Evolutionary conservation across 2,113 vertebrate species (phyloP).

Genomic region (Alexandromys fortis): DNA sequence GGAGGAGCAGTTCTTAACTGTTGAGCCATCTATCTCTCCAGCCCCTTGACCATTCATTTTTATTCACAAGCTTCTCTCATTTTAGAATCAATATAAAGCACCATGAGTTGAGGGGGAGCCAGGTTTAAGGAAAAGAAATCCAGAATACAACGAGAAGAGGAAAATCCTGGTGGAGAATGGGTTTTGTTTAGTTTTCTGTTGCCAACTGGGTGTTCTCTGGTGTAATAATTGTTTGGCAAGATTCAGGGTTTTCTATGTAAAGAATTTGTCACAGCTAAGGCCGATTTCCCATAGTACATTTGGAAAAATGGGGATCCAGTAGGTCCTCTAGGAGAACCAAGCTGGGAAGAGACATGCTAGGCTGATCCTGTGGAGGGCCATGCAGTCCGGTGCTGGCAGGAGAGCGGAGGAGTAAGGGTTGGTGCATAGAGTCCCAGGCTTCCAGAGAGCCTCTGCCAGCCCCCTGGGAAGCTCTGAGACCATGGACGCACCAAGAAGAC

Average conservation of each 20-base stretch:
- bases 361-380: neutral
- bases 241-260: neutral
- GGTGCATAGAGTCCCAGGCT: neutral
- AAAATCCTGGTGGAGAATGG: neutral
- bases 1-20: no score
- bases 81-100: neutral
- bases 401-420: neutral
- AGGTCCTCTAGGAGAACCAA: conserved; percentile 5
- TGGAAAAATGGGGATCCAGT: neutral
- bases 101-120: no score
- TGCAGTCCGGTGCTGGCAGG: neutral
- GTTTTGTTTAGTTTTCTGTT: conserved; percentile 5
- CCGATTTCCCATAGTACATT: neutral
- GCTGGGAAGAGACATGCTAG: neutral
- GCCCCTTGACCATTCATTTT: neutral
- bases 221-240: neutral
- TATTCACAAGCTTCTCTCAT: conserved; percentile 14
- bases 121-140: neutral
- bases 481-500: neutral
- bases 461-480: neutral
- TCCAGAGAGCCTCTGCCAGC: neutral
- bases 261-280: neutral
- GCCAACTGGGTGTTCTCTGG: neutral
- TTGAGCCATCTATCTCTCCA: no score
- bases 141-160: conserved; percentile 13